Evolutionary conservation across 2,888 invertebrate genomes (phyloP).

Genomic region (Periphyllus acericola): DNA sequence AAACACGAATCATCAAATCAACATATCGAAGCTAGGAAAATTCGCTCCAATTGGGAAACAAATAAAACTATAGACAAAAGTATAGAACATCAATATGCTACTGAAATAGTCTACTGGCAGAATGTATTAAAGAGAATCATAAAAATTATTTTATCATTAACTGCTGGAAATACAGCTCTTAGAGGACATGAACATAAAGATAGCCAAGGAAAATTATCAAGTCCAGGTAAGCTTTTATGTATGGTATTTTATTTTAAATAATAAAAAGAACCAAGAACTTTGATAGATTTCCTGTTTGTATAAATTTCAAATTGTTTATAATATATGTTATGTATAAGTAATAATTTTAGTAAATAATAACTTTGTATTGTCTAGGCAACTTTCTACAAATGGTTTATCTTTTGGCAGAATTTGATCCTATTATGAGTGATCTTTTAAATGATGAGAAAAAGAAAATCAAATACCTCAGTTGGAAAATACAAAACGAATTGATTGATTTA

Average conservation of each 20-base stretch:
- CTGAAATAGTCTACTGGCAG: not conserved
- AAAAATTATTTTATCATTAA: slow-evolving; percentile 9
- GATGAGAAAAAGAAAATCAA: too few species aligned
- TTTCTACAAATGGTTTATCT: not conserved
- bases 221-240: not conserved
- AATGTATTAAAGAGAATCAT: slow-evolving; percentile 1
- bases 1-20: slow-evolving; percentile 11
- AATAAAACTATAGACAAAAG: not conserved
- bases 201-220: not conserved
- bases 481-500: not conserved
- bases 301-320: too few species aligned
- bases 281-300: too few species aligned
- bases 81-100: slow-evolving; percentile 3
- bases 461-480: slow-evolving; percentile 13
- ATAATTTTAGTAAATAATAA: too few species aligned
- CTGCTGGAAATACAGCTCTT: slow-evolving; percentile 6
- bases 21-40: not conserved
- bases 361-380: not conserved
- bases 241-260: too few species aligned
- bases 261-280: too few species aligned
- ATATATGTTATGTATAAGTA: too few species aligned
- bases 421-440: not conserved
- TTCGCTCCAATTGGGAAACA: not conserved
- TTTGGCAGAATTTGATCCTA: too few species aligned
- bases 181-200: slow-evolving; percentile 11